Base-by-base conservation (phyloP, 2,113 vertebrate species). In the Lipophrys pholis region DNA sequence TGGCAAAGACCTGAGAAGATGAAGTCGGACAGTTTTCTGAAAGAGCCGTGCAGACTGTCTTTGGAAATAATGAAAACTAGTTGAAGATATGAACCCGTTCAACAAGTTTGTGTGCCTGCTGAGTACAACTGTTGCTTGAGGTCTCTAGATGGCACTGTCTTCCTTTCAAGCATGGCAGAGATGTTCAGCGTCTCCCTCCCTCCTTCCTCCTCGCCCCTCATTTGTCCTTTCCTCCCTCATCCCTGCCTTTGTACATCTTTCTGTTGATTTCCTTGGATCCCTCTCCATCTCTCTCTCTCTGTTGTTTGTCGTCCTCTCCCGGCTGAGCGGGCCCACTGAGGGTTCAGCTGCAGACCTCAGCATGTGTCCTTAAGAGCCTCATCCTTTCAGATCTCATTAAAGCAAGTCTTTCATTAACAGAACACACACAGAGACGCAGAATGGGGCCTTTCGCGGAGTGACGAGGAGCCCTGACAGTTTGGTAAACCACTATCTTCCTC, bases 141-240 rank as follows among this genome's bases (percentile, higher is more conserved):
- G 87, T 82, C 92, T 90, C 84, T 93, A 94, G 93, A 91, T 93
- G 93, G 93, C 93, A 92, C 91, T 94, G 83, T 93, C 84, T 83
- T 93, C 91, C 91, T 93, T 86, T 87, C 78, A 77, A 87, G 85
- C 70, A 38, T 78, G 63, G 65, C 65, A 58, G 48, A 75, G 53
- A 17, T 57, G 21, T 45, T 16, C n/a, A 6, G 0, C 21, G 35
- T 78, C 71, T 73, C 41, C n/a, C 38, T 38, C 3, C 49, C 17
- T 38, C 3, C 1, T 14, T 50, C 52, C 11, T 9, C 9, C 50
- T 36, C 5, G 58, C 39, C 14, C 50, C 48, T 36, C 8, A 6
- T 42, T 59, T 46, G 12, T 45, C 7, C 21, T 8, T 48, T 30
- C 11, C 45, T n/a, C 9, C 40, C 55, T 21, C 42, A 30, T 59